These are phyloP conservation scores for Morinoia aosen DNA, from an alignment of 2,888 invertebrate species.

Conservation along the genomic window DNA sequence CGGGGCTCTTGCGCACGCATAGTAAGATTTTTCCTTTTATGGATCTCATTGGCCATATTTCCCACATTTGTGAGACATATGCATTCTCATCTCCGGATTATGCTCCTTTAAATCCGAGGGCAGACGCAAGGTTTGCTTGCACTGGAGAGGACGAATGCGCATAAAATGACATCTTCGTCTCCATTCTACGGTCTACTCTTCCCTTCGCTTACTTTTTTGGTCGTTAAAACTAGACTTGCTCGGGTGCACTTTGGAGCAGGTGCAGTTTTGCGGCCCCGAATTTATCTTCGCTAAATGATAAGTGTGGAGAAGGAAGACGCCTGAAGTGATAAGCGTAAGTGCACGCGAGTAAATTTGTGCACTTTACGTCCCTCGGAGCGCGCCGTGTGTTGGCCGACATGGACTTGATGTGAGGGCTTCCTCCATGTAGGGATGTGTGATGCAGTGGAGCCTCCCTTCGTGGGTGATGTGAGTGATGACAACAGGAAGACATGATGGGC, in stretches of 20 bases:
- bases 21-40: not conserved
- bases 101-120: not conserved
- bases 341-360: not conserved
- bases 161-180: not conserved
- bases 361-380: not conserved
- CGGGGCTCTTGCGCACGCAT: not conserved
- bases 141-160: not conserved
- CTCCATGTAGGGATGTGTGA: not conserved
- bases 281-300: not conserved
- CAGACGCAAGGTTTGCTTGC: not conserved
- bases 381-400: not conserved
- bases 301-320: not conserved
- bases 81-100: not conserved
- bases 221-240: not conserved
- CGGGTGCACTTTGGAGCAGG: not conserved
- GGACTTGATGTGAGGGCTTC: not conserved
- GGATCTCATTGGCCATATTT: slow-evolving; percentile 9
- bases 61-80: not conserved
- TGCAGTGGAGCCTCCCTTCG: not conserved
- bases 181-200: not conserved
- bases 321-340: not conserved
- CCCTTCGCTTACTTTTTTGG: not conserved
- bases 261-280: not conserved
- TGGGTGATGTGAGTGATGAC: not conserved
- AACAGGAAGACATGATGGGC: not conserved